Conservation (phyloP, 2,113 vertebrate species). For the Ammodramus savannarum region DNA sequence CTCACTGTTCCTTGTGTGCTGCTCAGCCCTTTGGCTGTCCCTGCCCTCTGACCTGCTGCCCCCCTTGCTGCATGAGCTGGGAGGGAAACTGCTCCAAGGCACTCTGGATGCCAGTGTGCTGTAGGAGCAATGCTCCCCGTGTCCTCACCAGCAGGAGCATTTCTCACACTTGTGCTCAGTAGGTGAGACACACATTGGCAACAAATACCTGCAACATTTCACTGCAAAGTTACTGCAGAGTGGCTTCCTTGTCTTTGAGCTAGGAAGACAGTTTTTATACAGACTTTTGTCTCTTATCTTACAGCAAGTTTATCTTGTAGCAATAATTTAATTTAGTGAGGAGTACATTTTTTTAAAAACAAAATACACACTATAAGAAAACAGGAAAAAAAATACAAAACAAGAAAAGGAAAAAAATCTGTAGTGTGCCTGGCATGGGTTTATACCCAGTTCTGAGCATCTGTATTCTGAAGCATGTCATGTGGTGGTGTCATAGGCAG, state of each 20-base stretch:
- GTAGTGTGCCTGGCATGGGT: neutral
- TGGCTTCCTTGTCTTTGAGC: neutral
- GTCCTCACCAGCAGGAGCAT: neutral
- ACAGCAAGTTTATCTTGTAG: neutral
- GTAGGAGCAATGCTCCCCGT: neutral
- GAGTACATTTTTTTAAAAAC: neutral
- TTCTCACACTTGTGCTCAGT: neutral
- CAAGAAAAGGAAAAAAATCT: neutral
- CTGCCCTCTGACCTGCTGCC: neutral
- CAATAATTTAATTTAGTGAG: neutral
- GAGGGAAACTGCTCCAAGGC: neutral
- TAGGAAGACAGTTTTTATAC: neutral
- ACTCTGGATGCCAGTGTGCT: neutral
- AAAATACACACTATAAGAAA: neutral
- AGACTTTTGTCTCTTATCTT: neutral
- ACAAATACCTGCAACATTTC: neutral
- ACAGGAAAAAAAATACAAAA: neutral
- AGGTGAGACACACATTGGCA: neutral
- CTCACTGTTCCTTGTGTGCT: neutral
- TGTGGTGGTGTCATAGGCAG: neutral
- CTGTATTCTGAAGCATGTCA: neutral
- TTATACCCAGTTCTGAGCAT: neutral
- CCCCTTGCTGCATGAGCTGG: neutral
- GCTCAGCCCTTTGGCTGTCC: neutral
- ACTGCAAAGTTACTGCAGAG: neutral